These are phyloP conservation scores for Phainopepla nitens DNA, from an alignment of 2,113 vertebrate species.

Conservation along the genomic window DNA sequence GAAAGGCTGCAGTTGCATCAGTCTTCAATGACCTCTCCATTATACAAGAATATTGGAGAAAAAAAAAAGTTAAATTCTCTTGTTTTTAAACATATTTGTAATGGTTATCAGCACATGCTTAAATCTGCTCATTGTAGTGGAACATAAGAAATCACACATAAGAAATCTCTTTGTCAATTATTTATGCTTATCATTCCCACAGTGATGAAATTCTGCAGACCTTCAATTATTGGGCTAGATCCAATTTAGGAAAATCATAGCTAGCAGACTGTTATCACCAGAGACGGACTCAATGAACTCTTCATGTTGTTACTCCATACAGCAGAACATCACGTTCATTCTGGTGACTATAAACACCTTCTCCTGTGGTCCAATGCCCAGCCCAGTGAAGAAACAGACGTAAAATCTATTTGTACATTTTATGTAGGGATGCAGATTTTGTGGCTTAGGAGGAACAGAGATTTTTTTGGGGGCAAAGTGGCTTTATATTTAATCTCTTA, in stretches of 20 bases:
- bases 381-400: neutral
- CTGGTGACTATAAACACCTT: neutral
- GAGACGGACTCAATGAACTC: neutral
- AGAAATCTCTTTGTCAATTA: neutral
- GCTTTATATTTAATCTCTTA: neutral
- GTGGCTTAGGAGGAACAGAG: neutral
- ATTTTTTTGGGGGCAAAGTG: fast-evolving
- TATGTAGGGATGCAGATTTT: neutral
- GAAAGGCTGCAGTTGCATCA: neutral
- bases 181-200: neutral
- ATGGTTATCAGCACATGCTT: neutral
- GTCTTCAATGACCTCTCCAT: neutral
- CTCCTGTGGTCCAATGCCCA: neutral
- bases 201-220: neutral
- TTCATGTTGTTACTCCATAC: neutral
- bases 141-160: neutral
- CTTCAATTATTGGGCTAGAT: neutral
- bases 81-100: neutral
- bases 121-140: neutral
- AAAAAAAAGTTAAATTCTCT: neutral
- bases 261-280: neutral
- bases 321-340: neutral
- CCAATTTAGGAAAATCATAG: neutral
- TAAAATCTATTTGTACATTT: neutral
- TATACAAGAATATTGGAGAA: neutral